These are phyloP conservation scores for Arion vulgaris DNA, from an alignment of 1,140 invertebrate genomes.

Conservation along the genomic window DNA sequence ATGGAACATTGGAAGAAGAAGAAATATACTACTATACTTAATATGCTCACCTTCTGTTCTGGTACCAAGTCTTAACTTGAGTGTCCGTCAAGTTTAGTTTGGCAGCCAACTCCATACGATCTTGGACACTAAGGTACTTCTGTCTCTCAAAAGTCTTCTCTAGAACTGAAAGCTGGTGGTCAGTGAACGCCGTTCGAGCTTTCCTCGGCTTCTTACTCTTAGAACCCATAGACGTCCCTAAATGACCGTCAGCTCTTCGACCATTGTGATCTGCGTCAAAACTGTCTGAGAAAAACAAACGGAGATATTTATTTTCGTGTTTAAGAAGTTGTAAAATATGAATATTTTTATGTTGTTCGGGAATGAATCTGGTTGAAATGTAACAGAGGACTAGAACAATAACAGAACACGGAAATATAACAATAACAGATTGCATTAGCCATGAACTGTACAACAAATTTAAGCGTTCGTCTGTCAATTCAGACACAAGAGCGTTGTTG, in stretches of 20 bases:
- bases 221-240: conserved; percentile 2
- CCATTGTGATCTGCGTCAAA: neutral
- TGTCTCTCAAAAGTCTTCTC: conserved; percentile 98
- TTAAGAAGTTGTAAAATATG: too few species aligned
- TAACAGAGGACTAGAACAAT: too few species aligned
- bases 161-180: conserved; percentile 94
- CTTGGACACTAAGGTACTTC: conserved; percentile 98
- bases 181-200: conserved; percentile 97
- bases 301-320: too few species aligned
- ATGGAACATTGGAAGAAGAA: too few species aligned
- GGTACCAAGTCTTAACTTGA: conserved; percentile 99
- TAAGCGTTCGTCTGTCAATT: too few species aligned
- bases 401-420: too few species aligned
- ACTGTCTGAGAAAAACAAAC: neutral
- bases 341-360: too few species aligned
- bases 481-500: too few species aligned
- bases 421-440: too few species aligned
- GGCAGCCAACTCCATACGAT: conserved; percentile 97
- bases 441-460: too few species aligned
- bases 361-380: too few species aligned
- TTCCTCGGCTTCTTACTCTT: conserved; percentile 93
- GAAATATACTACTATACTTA: too few species aligned
- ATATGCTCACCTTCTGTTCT: conserved; percentile 88
- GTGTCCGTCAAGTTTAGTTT: conserved; percentile 96
- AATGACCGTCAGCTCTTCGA: neutral